Evolutionary conservation across 2,888 invertebrate species (phyloP), one percentile per base, ranked within the genome.

Genomic region (Brachyptera putata): DNA sequence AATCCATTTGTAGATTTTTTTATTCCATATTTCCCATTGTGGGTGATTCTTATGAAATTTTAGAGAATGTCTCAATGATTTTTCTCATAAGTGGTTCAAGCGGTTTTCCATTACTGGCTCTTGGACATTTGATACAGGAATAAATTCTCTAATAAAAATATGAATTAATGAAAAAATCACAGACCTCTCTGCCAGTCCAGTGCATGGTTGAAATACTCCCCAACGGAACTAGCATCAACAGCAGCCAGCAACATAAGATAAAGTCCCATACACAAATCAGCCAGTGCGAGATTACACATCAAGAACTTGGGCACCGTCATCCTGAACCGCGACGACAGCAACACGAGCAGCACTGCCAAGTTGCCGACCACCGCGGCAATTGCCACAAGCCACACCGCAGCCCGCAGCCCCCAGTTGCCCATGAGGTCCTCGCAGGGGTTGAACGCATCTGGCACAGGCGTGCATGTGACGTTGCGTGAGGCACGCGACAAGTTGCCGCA

Each of bases 381-480:
- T 2, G 76, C 75, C 58, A 77, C 76, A 63, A 77, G 74, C 86
- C 86, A 86, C 3, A 84, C 83, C 3, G 83, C 81, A 66, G 81
- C 71, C 63, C 82, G 70, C 22, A 82, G 74, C 39, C 71, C 74
- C 74, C 78, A 76, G 69, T 80, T 79, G 48, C 83, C 83, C 79
- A 84, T 82, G 26, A 84, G 76, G 68, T 84, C 84, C 68, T 84
- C 84, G 70, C 84, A 84, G 1, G 84, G 84, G 69, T 82, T 84
- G 71, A 84, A 80, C 1, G 82, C 80, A 68, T 84, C 82, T 1
- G 83, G 83, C n/a, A 71, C 72, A 0, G 84, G 84, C 41, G 70
- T 69, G 66, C 82, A 82, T 24, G 71, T 69, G 7, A 77, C 76
- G 70, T 76, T 68, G 26, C 70, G 61, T 56, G 67, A 67, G 16